A percentile compares a stretch with the other conserved stretches of the same genome.
These are phyloP conservation scores for Hirtodrosophila trivittata DNA, from an alignment of 2,888 invertebrate species.

Conservation along the genomic window DNA sequence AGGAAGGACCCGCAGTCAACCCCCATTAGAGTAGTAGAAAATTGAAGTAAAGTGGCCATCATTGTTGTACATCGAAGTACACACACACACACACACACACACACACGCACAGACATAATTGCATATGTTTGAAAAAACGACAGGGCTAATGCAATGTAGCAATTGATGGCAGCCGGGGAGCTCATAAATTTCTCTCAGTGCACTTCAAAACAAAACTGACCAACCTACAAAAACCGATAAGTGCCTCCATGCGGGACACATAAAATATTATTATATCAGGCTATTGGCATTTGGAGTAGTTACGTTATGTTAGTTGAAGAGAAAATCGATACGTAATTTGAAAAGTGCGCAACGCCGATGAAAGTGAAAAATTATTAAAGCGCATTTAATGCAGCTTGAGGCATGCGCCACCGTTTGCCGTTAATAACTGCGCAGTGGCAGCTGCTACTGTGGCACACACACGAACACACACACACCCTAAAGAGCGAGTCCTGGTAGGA, in stretches of 20 bases:
- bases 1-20: slow-evolving; percentile 42
- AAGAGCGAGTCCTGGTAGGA: not conserved
- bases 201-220: slow-evolving; percentile 52
- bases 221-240: slow-evolving; percentile 40
- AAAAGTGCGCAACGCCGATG: slow-evolving; percentile 47
- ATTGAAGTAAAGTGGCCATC: slow-evolving; percentile 10
- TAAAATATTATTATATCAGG: slow-evolving; percentile 25
- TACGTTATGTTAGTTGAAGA: not conserved
- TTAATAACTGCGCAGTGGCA: slow-evolving; percentile 66
- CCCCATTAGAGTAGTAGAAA: slow-evolving; percentile 26
- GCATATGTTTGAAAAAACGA: too few species aligned
- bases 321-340: slow-evolving; percentile 38
- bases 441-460: slow-evolving; percentile 56
- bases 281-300: slow-evolving; percentile 31
- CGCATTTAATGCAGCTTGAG: slow-evolving; percentile 61
- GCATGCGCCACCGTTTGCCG: slow-evolving; percentile 59
- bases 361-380: slow-evolving; percentile 73
- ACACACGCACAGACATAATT: not conserved
- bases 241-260: slow-evolving; percentile 53
- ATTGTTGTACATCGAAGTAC: slow-evolving; percentile 17
- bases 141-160: slow-evolving; percentile 54
- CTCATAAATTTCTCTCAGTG: slow-evolving; percentile 55
- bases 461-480: not conserved
- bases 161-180: slow-evolving; percentile 30
- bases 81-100: not conserved